These are phyloP conservation scores for Dryococelus australis DNA, from an alignment of 2,888 invertebrate genomes.

Conservation along the genomic window DNA sequence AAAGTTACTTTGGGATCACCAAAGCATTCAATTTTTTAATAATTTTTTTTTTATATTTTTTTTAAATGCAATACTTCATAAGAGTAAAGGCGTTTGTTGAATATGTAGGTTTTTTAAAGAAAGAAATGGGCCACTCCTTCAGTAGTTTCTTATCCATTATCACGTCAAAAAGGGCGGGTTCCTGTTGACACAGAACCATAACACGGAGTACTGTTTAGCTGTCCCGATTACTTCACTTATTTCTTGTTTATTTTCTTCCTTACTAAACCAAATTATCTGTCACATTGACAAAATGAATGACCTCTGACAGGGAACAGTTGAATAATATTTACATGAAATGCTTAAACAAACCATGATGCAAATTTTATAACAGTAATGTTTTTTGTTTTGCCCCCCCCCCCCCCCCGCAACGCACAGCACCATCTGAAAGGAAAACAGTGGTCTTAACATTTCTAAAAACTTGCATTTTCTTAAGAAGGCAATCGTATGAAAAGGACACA, in stretches of 20 bases:
- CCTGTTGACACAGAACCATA: slow-evolving; percentile 18
- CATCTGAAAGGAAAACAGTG: neutral
- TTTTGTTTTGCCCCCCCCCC: neutral
- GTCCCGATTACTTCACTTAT: slow-evolving; percentile 13
- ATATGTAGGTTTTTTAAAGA: slow-evolving; percentile 6
- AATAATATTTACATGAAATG: slow-evolving; percentile 23
- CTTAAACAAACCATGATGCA: neutral
- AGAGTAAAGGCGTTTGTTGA: neutral
- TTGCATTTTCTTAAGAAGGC: too few species aligned
- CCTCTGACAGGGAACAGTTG: neutral
- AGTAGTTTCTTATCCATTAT: too few species aligned
- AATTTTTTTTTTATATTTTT: neutral
- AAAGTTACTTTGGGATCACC: too few species aligned
- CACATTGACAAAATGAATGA: slow-evolving; percentile 6
- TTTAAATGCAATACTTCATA: too few species aligned
- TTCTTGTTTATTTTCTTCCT: neutral
- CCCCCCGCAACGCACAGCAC: neutral
- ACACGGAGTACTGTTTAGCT: neutral
- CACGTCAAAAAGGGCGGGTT: neutral
- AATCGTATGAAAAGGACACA: neutral
- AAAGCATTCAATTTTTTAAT: too few species aligned
- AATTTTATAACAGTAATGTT: neutral
- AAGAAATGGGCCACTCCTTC: neutral
- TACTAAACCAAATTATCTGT: neutral
- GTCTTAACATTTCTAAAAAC: slow-evolving; percentile 12